Conservation (phyloP, 2,888 invertebrate species). For the Drosophila melanosoma region DNA sequence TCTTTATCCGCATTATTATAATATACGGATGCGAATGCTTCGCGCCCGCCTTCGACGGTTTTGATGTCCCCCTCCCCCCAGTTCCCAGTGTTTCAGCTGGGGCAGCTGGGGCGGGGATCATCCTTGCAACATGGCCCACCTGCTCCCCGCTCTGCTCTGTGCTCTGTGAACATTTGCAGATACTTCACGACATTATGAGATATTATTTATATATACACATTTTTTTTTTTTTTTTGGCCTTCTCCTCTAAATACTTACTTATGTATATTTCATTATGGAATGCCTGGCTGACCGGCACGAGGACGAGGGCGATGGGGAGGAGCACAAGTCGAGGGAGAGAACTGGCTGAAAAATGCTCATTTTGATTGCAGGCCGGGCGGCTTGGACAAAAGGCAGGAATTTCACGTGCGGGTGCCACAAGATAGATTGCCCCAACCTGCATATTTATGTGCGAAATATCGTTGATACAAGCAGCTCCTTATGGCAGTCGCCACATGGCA, state of each 20-base stretch:
- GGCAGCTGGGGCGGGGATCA: neutral
- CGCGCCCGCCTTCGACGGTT: conserved; percentile 48
- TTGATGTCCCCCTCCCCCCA: neutral
- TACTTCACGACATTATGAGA: conserved; percentile 80
- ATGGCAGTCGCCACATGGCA: conserved; percentile 59
- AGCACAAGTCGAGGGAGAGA: conserved; percentile 13
- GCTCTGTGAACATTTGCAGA: conserved; percentile 52
- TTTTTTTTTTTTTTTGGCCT: conserved; percentile 17
- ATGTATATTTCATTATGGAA: conserved; percentile 77
- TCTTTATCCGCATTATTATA: conserved; percentile 84
- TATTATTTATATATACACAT: conserved; percentile 74
- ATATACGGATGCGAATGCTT: conserved; percentile 79
- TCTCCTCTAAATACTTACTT: conserved; percentile 65
- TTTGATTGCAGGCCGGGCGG: conserved; percentile 55
- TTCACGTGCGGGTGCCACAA: conserved; percentile 74
- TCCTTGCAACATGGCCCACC: conserved; percentile 38
- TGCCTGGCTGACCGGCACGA: conserved; percentile 30
- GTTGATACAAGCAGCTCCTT: conserved; percentile 58
- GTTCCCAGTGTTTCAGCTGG: conserved; percentile 1
- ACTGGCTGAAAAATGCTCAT: conserved; percentile 54
- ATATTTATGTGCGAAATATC: conserved; percentile 83
- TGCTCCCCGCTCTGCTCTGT: conserved; percentile 30
- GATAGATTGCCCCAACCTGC: conserved; percentile 75
- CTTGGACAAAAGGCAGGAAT: conserved; percentile 70
- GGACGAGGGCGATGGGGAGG: neutral